Evolutionary conservation across 2,888 invertebrate genomes (phyloP).

Genomic region (Aleiodes testaceus): DNA sequence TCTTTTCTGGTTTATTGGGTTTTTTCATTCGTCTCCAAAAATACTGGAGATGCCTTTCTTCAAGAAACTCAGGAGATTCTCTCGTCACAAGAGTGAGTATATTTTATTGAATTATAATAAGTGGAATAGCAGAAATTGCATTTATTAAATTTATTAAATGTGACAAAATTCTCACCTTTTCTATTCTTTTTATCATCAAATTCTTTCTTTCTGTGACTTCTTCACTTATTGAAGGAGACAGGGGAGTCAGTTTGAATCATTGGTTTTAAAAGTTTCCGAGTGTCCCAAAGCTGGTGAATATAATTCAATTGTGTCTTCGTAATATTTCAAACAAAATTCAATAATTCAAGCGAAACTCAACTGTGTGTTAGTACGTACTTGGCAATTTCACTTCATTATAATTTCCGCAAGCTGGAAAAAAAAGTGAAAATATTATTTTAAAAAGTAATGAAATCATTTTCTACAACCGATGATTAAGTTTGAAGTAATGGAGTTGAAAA

Average conservation of each 20-base stretch:
- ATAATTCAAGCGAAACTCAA: background rate
- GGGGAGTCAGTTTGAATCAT: slow-evolving; percentile 2
- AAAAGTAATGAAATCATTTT: background rate
- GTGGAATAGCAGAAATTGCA: too few relatives aligned
- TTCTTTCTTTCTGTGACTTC: too few relatives aligned
- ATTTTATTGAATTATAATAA: background rate
- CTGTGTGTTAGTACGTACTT: background rate
- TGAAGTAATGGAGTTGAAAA: slow-evolving; percentile 30
- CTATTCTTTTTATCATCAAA: too few relatives aligned
- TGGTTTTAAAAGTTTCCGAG: slow-evolving; percentile 3
- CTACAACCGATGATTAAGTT: background rate
- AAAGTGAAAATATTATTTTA: background rate
- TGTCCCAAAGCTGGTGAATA: background rate
- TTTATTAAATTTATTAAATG: too few relatives aligned
- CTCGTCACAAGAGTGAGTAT: slow-evolving; percentile 68
- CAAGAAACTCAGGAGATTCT: slow-evolving; percentile 65
- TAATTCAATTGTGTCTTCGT: slow-evolving; percentile 6
- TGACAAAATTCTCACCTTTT: too few relatives aligned
- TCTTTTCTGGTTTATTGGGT: background rate
- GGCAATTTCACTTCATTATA: background rate
- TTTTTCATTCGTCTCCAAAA: background rate
- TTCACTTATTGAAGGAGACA: too few relatives aligned
- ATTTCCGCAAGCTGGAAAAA: background rate
- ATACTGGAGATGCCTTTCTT: slow-evolving; percentile 64
- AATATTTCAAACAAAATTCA: slow-evolving; percentile 13